Conservation (phyloP, 2,113 vertebrate genomes). For the Labeo catla region DNA sequence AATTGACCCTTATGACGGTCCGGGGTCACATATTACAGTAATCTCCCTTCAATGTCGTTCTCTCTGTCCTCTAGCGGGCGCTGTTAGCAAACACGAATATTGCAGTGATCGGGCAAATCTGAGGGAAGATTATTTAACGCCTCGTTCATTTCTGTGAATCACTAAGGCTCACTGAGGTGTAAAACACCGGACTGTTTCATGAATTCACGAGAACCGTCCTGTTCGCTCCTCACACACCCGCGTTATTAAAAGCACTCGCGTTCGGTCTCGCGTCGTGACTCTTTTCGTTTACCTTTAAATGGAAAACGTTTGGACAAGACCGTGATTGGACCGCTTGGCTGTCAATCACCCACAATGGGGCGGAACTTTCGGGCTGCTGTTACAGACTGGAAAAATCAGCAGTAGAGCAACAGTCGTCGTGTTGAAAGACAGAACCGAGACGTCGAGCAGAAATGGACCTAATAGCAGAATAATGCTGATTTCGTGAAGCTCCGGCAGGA, state of each 20-base stretch:
- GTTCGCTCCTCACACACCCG: not conserved
- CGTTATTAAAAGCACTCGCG: not conserved
- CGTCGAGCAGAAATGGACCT: not conserved
- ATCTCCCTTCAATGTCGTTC: too few species aligned
- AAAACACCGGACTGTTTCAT: not conserved
- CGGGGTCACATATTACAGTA: too few species aligned
- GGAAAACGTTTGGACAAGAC: not conserved
- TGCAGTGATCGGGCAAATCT: not conserved
- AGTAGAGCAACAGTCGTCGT: not conserved
- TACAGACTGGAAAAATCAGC: not conserved
- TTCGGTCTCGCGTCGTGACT: slow-evolving; percentile 28
- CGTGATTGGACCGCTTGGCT: not conserved
- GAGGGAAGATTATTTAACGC: too few species aligned
- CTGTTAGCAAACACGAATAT: not conserved
- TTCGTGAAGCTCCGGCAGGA: not conserved
- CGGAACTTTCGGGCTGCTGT: not conserved
- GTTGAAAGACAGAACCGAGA: not conserved
- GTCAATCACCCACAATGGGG: slow-evolving; percentile 3
- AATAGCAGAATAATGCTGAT: not conserved
- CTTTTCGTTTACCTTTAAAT: slow-evolving; percentile 25
- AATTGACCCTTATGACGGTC: too few species aligned
- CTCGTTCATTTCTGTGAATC: not conserved
- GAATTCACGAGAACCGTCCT: not conserved
- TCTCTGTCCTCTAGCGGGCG: not conserved
- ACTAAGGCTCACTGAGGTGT: not conserved